Evolutionary conservation across 2,797 vertebrate genomes (phyloP), one percentile per base, ranked within the genome.

Genomic region (Arremon brunneinucha): DNA sequence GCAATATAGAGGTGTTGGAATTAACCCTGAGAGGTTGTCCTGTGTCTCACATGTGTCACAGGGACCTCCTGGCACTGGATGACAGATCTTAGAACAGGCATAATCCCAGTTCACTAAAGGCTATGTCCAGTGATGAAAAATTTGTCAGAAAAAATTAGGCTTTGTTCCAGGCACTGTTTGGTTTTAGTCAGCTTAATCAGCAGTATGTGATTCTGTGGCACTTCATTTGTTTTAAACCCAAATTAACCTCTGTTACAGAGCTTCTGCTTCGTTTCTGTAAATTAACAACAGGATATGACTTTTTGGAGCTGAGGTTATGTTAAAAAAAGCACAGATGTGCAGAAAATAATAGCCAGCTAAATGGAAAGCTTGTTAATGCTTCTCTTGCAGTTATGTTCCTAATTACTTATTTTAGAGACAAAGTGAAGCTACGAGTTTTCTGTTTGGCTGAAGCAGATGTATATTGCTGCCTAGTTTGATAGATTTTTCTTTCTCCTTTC

Each of bases 191-290:
- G 52, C 72, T 93, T 83, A 86, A 92, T 94, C 71, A 90, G 72
- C 13, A 0, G 11, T 55, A 59, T 76, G 74, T 47, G 67, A 55
- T 87, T 72, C 72, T 69, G n/a, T 65, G 67, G 47, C 16, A 82
- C 69, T 91, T 95, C 35, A 83, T 94, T 94, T 84, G 52, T 92
- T 94, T 94, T 59, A 89, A 89, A 92, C 47, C 28, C 39, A 79
- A 89, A 89, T 90, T 92, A 93, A 94, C 89, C 89, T 91, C 74
- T 84, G 55, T 43, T 87, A 65, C 23, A 69, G 35, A 90, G 23
- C 55, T 11, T 90, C 59, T 59, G 74, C 74, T 84, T 93, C 44
- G n/a, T 69, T 84, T 82, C 35, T 3, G 12, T 49, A 87, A 86
- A 92, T 84, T 90, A 93, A 52, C 67, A 72, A 55, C 0, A 11